Conservation (phyloP, 2,888 invertebrate species). For the Furcula furcula region DNA sequence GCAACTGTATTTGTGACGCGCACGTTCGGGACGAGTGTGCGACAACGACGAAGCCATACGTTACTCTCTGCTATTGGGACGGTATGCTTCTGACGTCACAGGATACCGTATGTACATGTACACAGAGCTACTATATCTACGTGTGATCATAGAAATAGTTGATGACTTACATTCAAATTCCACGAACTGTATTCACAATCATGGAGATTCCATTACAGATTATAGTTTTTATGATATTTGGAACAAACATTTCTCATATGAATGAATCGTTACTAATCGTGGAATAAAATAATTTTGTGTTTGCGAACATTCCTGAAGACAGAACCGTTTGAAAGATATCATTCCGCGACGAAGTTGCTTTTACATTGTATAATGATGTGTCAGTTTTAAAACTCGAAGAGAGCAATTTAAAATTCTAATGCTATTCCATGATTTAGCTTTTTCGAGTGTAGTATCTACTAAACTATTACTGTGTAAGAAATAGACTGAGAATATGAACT, state of each 20-base stretch:
- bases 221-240: slow-evolving; percentile 15
- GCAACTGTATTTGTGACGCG: slow-evolving; percentile 5
- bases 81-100: slow-evolving; percentile 49
- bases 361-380: no score
- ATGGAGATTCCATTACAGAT: slow-evolving; percentile 33
- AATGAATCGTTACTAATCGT: not conserved
- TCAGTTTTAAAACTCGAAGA: no score
- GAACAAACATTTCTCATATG: slow-evolving; percentile 16
- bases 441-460: no score
- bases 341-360: no score
- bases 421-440: no score
- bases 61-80: slow-evolving; percentile 24
- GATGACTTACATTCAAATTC: slow-evolving; percentile 63
- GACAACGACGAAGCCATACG: slow-evolving; percentile 17
- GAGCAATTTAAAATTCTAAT: no score
- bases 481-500: no score
- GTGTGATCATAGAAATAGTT: slow-evolving; percentile 68
- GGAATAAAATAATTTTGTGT: no score
- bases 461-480: no score
- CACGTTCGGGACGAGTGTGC: slow-evolving; percentile 3
- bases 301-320: no score
- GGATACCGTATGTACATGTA: slow-evolving; percentile 52
- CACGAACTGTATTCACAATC: slow-evolving; percentile 57
- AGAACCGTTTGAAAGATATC: no score
- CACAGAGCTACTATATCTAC: slow-evolving; percentile 38